Evolutionary conservation across 2,113 vertebrate genomes (phyloP).

Genomic region (Pandion haliaetus): DNA sequence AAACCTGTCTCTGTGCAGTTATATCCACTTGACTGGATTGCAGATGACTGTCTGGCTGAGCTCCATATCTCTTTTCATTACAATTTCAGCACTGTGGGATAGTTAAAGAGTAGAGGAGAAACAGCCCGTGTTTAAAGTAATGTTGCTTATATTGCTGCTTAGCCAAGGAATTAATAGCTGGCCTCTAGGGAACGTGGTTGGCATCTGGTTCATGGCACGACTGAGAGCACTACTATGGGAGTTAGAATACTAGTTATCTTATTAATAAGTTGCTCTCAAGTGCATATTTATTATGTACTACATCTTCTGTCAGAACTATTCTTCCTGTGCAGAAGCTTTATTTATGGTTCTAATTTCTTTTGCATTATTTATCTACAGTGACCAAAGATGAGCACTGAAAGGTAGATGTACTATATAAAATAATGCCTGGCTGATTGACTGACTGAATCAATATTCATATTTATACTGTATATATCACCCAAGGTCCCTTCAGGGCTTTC

Average conservation of each 20-base stretch:
- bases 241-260: background rate
- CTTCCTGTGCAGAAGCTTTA: background rate
- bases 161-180: slow-evolving; percentile 19
- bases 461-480: background rate
- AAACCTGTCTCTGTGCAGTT: background rate
- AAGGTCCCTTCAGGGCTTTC: background rate
- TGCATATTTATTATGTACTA: background rate
- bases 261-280: background rate
- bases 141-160: slow-evolving; percentile 27
- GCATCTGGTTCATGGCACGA: background rate
- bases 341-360: background rate
- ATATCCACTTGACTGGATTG: background rate
- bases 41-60: background rate
- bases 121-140: background rate
- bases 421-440: background rate
- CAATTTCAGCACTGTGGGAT: background rate
- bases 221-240: background rate
- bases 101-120: slow-evolving; percentile 7
- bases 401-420: background rate
- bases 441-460: background rate
- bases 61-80: background rate
- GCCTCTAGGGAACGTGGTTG: background rate
- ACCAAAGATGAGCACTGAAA: background rate
- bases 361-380: slow-evolving; percentile 1
- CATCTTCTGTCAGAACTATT: background rate